Conservation (phyloP, 1,140 invertebrate species). For the Augochlora pura region DNA sequence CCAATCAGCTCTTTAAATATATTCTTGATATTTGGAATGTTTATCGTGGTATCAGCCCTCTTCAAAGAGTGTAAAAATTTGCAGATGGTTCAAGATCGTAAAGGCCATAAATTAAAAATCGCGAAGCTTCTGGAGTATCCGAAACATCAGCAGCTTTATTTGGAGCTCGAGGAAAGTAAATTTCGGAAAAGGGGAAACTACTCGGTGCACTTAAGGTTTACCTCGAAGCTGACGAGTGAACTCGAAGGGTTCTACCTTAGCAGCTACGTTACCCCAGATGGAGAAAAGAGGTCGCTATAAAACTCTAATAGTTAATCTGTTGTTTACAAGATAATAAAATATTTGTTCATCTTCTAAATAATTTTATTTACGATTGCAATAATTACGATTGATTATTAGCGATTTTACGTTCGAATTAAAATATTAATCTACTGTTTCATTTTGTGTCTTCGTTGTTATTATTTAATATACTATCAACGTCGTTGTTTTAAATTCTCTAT, state of each 20-base stretch:
- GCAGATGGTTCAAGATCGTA: constrained; percentile 86
- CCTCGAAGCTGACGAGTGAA: constrained; percentile 88
- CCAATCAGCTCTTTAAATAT: no score
- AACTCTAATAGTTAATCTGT: constrained; percentile 46
- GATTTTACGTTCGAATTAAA: not conserved
- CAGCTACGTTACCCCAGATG: constrained; percentile 88
- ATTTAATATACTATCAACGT: no score
- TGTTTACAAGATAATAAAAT: constrained; percentile 34
- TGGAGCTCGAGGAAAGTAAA: constrained; percentile 88
- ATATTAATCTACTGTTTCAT: no score
- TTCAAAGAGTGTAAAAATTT: not conserved
- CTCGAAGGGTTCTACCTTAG: constrained; percentile 96
- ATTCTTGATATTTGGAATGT: no score
- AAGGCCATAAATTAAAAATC: constrained; percentile 87
- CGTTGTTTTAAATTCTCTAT: no score
- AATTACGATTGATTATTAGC: no score
- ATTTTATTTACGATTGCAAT: no score
- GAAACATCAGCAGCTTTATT: constrained; percentile 91
- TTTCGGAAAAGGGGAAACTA: constrained; percentile 90
- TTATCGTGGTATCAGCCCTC: no score
- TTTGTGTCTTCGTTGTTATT: no score
- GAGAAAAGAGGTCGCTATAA: constrained; percentile 86
- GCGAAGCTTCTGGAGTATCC: constrained; percentile 89
- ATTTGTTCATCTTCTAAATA: not conserved
- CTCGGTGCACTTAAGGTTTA: constrained; percentile 91